Evolutionary conservation across 2,888 invertebrate species (phyloP), one percentile per base, ranked within the genome.

Genomic region (Sturmia bella): DNA sequence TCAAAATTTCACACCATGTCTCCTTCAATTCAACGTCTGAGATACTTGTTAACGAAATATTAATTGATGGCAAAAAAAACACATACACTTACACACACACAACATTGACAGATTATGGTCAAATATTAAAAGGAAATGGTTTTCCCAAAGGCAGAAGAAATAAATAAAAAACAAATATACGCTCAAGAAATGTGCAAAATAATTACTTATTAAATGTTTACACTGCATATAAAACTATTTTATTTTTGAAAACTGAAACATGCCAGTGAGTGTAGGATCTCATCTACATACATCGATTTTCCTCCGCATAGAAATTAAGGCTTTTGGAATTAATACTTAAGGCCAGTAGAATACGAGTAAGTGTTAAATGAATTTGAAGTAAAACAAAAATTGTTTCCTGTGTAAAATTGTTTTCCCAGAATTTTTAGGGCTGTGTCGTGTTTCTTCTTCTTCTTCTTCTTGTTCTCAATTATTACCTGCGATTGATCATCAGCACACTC

Each of bases 291-390:
- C n/a, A n/a, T n/a, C 7, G 32, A 32, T 7, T 32, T 9, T 32
- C 9, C 1, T 32, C 7, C 9, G 5, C 7, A 32, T 32, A 21
- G 48, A 3, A 37, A 41, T 56, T 68, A 24, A 61, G 61, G 57
- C 64, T 64, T 74, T 56, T 15, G 6, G 27, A 27, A 27, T 6
- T 27, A 6, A 6, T 27, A 27, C 27, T 27, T 27, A 27, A 27
- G 6, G 27, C 3, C 6, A 27, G 27, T 27, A 27, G 1, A 32
- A 7, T 32, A 48, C 73, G n/a, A 73, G 74, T 74, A 77, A 69
- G 77, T 81, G 73, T 69, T 50, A 75, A 82, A 56, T 74, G 64
- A 66, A 75, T 61, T 82, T 72, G 56, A 41, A 82, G 70, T 78
- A 74, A 78, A 70, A 82, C n/a, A 75, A 37, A 78, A 82, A 82